phyloP scores from a whole-genome alignment of 2,888 invertebrate genomes.

The Xylota sylvarum region DNA sequence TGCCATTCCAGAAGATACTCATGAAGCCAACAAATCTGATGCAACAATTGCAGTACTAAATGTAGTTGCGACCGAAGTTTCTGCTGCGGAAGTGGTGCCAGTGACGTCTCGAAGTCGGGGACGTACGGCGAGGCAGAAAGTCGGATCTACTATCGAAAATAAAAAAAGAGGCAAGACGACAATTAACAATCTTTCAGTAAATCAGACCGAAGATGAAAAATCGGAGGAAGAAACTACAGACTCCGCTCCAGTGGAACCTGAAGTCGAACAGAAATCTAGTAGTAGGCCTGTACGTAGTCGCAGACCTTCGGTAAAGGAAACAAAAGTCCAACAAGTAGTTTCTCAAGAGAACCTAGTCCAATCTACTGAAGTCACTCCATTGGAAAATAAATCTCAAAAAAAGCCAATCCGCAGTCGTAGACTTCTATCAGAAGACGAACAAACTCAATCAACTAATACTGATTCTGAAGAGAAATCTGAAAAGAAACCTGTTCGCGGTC shows the following conservation, averaged over 20 bases:
- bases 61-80: not conserved
- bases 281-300: constrained; percentile 11
- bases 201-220: not conserved
- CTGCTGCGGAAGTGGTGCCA: not conserved
- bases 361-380: not conserved
- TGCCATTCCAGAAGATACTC: not conserved
- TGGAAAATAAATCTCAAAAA: not conserved
- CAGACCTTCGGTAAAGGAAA: constrained; percentile 3
- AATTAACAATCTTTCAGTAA: not conserved
- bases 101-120: not conserved
- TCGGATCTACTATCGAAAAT: not conserved
- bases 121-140: constrained; percentile 5
- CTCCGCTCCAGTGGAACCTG: not conserved
- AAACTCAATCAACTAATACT: not conserved
- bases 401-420: constrained; percentile 27
- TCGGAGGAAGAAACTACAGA: constrained; percentile 23
- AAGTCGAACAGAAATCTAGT: not conserved
- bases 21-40: not conserved
- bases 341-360: not conserved
- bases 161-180: not conserved
- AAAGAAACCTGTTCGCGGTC: constrained; percentile 30
- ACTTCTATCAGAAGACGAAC: not conserved
- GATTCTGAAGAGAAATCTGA: constrained; percentile 4
- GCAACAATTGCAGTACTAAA: not conserved
- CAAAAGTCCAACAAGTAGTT: not conserved